Evolutionary conservation across 2,888 invertebrate genomes (phyloP), one percentile per base, ranked within the genome.

Genomic region (Metalampra italica): DNA sequence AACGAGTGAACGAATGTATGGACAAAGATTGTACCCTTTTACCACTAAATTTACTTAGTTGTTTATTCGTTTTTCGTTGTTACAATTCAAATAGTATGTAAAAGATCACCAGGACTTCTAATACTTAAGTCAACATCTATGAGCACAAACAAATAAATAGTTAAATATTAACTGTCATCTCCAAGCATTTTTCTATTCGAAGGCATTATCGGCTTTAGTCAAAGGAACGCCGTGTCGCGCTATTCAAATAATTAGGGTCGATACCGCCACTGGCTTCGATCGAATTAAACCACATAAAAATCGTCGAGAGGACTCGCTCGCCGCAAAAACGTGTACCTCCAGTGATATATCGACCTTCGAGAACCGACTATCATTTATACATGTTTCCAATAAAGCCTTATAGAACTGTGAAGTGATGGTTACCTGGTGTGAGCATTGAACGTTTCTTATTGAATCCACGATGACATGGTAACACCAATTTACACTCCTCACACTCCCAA

Each of bases 181-280:
- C 75, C 58, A 71, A 43, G 34, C 49, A 48, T 61, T 67, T 64
- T 54, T 48, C 51, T 66, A 66, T 62, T 60, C 59, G 39, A 55
- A 60, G 65, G 57, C 60, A 64, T 64, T 68, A 82, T 75, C 86
- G 86, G 86, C 84, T 70, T 68, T 58, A 67, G 64, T 82, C 85
- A 87, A 86, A 86, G 84, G 69, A 66, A 67, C 52, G 65, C 5
- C 72, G 70, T 78, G 80, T 78, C 77, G 81, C 75, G 78, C 79
- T 83, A 82, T 82, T 84, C 86, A 82, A 87, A 86, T 86, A 87
- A 87, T 87, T 84, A 86, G 84, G 76, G 67, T 66, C 79, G 72
- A 79, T 81, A 75, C 75, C 70, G 74, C 78, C 76, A 76, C 72
- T 70, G 71, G 72, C 68, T 66, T 62, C 70, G 66, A 74, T 78